Percentiles rank a stretch among this genome's conserved stretches.
These are phyloP conservation scores for Hyalella azteca DNA, from an alignment of 2,888 invertebrate species.

Conservation along the genomic window DNA sequence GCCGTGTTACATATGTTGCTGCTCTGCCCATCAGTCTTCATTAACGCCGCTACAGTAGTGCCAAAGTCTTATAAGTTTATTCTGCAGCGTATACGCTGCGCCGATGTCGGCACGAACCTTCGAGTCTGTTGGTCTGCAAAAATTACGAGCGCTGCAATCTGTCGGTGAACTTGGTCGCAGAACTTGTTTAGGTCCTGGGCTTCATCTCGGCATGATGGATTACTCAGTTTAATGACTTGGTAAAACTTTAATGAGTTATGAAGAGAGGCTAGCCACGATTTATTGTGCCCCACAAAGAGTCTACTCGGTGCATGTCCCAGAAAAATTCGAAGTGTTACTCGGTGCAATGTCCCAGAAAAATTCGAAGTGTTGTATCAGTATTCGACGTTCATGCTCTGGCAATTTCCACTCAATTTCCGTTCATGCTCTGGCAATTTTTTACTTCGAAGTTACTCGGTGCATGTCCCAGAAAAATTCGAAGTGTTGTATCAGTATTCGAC, in stretches of 20 bases:
- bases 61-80: slow-evolving; percentile 6
- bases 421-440: too few species aligned
- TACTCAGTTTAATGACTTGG: slow-evolving; percentile 37
- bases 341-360: too few species aligned
- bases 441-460: slow-evolving; percentile 1
- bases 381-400: too few species aligned
- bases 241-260: slow-evolving; percentile 37
- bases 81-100: not conserved
- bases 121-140: slow-evolving; percentile 2
- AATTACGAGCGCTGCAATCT: slow-evolving; percentile 27
- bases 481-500: too few species aligned
- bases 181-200: slow-evolving; percentile 28
- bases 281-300: not conserved
- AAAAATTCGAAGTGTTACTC: too few species aligned
- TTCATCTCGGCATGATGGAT: slow-evolving; percentile 31
- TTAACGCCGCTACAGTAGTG: not conserved
- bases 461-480: slow-evolving; percentile 8
- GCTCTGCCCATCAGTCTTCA: not conserved
- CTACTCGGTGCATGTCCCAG: slow-evolving; percentile 11
- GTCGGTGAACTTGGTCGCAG: slow-evolving; percentile 35
- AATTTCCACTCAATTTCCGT: too few species aligned
- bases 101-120: not conserved
- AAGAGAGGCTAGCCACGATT: slow-evolving; percentile 15
- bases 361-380: too few species aligned
- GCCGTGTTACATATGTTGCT: too few species aligned